Evolutionary conservation across 2,797 vertebrate species (phyloP), one percentile per base, ranked within the genome.

Genomic region (Pseudochirops corinnae): DNA sequence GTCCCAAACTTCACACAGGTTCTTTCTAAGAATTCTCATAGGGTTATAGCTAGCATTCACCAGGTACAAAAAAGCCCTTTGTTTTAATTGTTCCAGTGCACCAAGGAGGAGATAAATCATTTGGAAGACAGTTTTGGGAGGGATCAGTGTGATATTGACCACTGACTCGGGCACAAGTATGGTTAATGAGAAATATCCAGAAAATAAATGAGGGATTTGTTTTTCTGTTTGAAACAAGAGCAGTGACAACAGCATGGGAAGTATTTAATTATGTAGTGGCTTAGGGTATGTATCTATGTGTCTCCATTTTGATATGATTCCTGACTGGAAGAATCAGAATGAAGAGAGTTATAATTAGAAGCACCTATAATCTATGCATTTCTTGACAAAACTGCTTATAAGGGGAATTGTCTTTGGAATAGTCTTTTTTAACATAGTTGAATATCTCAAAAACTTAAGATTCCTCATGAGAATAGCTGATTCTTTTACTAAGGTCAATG

Each of bases 171-270:
- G 39, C 16, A 57, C 55, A 46, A 57, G 28, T 53, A 56, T 53
- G 21, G 29, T 21, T n/a, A 16, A 55, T 60, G 87, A 60, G 56
- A 50, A 58, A 11, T 55, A 16, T 90, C 55, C 14, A 28, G 3
- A 55, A 93, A 31, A 93, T 29, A 50, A 56, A 56, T 67, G 28
- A 87, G 74, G 21, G 55, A 93, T 93, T 56, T 93, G 26, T 87
- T 67, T 50, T 55, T 57, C 39, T 39, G 28, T 28, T 28, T 29
- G 50, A 46, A 56, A 87, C 21, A 46, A 82, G 18, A 82, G 74
- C 31, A 62, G 33, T 62, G 33, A 33, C 33, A 39, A 74, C 14
- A 39, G 14, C 21, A 50, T 46, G 39, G 13, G 67, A 93, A 87
- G 67, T 55, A n/a, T 87, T 39, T 53, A 28, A 87, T 56, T n/a